Conservation (phyloP, 2,888 invertebrate species). For the Troilus luridus region DNA sequence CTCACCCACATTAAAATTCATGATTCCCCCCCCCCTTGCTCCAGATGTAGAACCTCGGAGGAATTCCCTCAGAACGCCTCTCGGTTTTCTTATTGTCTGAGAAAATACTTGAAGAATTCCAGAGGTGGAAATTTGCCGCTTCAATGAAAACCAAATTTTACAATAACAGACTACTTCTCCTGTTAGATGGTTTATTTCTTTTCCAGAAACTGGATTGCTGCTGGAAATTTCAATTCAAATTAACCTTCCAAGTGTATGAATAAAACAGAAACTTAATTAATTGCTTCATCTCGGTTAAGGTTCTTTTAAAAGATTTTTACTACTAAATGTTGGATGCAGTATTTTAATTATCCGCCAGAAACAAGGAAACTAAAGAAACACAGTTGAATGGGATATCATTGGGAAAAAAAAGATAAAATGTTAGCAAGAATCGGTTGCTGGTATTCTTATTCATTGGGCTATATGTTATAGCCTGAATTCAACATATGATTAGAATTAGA, state of each 20-base stretch:
- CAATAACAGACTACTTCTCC: slow-evolving; percentile 33
- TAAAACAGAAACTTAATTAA: slow-evolving; percentile 19
- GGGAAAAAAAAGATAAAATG: not conserved
- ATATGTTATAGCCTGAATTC: too few species aligned
- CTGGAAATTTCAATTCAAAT: slow-evolving; percentile 19
- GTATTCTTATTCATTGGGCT: too few species aligned
- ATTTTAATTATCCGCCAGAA: not conserved
- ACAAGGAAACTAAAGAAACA: not conserved
- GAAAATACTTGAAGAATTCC: slow-evolving; percentile 37
- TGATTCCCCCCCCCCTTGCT: not conserved
- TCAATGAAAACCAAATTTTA: slow-evolving; percentile 52
- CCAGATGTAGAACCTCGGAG: not conserved
- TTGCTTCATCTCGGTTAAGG: not conserved
- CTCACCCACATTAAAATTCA: slow-evolving; percentile 31
- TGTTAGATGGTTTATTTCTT: not conserved
- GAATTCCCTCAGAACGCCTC: slow-evolving; percentile 1
- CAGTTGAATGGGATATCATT: not conserved
- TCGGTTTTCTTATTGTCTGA: slow-evolving; percentile 33
- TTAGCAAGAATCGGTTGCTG: not conserved
- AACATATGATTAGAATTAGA: too few species aligned
- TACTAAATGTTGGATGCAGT: not conserved
- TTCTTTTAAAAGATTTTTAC: not conserved
- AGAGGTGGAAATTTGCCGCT: slow-evolving; percentile 44
- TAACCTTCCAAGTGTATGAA: not conserved
- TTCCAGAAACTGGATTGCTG: not conserved